Base-by-base conservation (phyloP, 2,113 vertebrate genomes). In the Engystomops pustulosus region DNA sequence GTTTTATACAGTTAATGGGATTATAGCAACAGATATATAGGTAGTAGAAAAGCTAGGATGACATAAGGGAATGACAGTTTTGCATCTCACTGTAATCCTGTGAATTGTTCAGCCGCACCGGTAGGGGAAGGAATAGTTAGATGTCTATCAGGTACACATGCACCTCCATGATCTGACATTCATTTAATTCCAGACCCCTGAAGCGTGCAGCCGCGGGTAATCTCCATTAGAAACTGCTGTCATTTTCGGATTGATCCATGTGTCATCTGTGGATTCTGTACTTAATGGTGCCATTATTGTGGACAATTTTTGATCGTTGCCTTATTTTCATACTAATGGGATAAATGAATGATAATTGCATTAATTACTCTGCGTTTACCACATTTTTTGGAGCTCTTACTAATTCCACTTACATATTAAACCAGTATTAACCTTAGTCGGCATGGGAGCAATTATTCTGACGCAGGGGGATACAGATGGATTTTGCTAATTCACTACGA, bases 301-400 rank as follows among this genome's bases (percentile, higher is more conserved):
- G 25, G 25, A 20, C 44, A 74, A 47, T 67, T 32, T 83, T 14
- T 49, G 30, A 65, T 45, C 49, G 71, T 15, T 53, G 71, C 71
- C 87, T 86, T 89, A 86, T 86, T 85, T 89, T 82, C 87, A 58
- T 44, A 78, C 81, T 53, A 89, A 79, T 88, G 88, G 74, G 65
- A 65, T 53, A 79, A 78, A 79, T 79, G 45, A 85, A 70, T 79
- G 60, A 85, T 78, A 79, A 85, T 85, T 78, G 75, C 74, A 85
- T 70, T 79, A 70, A 85, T 70, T 78, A 58, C 75, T 30, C 41
- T 38, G 6, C 58, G 15, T 53, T 69, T 84, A 45, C 82, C 60
- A 68, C 47, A 41, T 68, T 78, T 69, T 67, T 85, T 58, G 0
- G 30, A 20, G 76, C 47, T 53, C 23, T 65, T 47, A 45, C 81